A percentile compares a stretch with the other conserved stretches of the same genome.
phyloP scores from a whole-genome alignment of 1,140 invertebrate genomes.

The Leguminivora glycinivorella region DNA sequence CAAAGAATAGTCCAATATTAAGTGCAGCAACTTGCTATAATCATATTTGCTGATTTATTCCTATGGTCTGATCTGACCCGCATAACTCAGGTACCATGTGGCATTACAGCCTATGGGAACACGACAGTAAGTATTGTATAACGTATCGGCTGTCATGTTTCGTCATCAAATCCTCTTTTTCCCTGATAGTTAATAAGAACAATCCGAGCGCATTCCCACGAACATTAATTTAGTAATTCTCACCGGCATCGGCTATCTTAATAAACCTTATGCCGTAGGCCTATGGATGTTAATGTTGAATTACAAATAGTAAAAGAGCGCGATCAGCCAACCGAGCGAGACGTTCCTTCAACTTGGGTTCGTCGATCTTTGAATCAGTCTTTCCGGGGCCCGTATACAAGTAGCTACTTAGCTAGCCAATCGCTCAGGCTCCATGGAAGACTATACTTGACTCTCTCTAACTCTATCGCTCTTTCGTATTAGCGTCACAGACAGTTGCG shows the following conservation, averaged over 20 bases:
- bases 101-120: neutral
- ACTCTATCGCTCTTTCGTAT: too few relatives aligned
- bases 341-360: constrained; percentile 72
- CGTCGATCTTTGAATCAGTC: constrained; percentile 59
- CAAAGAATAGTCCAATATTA: too few relatives aligned
- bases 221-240: constrained; percentile 28
- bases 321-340: constrained; percentile 58
- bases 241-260: neutral
- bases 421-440: too few relatives aligned
- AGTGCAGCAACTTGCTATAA: too few relatives aligned
- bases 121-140: neutral
- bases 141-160: constrained; percentile 14
- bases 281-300: neutral
- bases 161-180: constrained; percentile 7
- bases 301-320: constrained; percentile 32
- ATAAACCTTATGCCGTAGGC: constrained; percentile 14
- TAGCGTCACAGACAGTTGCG: too few relatives aligned
- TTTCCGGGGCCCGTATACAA: too few relatives aligned
- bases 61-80: too few relatives aligned
- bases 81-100: neutral
- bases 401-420: too few relatives aligned
- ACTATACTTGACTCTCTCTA: too few relatives aligned
- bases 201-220: constrained; percentile 40
- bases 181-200: constrained; percentile 26
- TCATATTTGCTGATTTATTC: too few relatives aligned